These are phyloP conservation scores for Cydia splendana DNA, from an alignment of 1,140 invertebrate species.

Conservation along the genomic window DNA sequence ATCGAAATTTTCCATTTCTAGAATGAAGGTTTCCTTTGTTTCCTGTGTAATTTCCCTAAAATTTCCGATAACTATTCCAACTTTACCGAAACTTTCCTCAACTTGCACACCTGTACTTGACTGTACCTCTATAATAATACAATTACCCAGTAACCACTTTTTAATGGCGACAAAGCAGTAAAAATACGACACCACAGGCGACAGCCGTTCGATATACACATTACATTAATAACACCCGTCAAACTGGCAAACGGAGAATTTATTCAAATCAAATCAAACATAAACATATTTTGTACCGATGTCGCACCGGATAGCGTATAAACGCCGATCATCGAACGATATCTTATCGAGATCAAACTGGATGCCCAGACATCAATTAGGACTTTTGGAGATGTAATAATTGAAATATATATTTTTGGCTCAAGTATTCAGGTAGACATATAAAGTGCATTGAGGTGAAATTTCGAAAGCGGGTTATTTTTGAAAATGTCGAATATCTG, in stretches of 20 bases:
- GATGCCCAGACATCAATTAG: too few relatives aligned
- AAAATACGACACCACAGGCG: background rate
- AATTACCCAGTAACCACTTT: background rate
- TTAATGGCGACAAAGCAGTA: background rate
- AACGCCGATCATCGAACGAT: background rate
- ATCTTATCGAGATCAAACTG: background rate
- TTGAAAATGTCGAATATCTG: too few relatives aligned
- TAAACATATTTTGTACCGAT: slow-evolving; percentile 9
- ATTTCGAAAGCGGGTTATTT: too few relatives aligned
- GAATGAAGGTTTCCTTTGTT: too few relatives aligned
- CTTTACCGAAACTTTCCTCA: too few relatives aligned
- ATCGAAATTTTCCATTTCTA: too few relatives aligned
- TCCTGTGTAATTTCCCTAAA: too few relatives aligned
- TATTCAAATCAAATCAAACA: slow-evolving; percentile 29
- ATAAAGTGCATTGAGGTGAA: too few relatives aligned
- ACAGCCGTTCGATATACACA: background rate
- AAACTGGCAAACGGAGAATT: slow-evolving; percentile 11
- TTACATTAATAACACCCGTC: background rate
- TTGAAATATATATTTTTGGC: too few relatives aligned
- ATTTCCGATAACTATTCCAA: too few relatives aligned
- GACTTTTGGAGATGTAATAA: background rate
- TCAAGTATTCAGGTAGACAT: too few relatives aligned
- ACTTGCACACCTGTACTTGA: too few relatives aligned
- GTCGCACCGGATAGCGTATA: slow-evolving; percentile 19
- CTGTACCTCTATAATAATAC: background rate